Base-by-base conservation (phyloP, 2,888 invertebrate genomes). In the Caenorhabditis sp. region DNA sequence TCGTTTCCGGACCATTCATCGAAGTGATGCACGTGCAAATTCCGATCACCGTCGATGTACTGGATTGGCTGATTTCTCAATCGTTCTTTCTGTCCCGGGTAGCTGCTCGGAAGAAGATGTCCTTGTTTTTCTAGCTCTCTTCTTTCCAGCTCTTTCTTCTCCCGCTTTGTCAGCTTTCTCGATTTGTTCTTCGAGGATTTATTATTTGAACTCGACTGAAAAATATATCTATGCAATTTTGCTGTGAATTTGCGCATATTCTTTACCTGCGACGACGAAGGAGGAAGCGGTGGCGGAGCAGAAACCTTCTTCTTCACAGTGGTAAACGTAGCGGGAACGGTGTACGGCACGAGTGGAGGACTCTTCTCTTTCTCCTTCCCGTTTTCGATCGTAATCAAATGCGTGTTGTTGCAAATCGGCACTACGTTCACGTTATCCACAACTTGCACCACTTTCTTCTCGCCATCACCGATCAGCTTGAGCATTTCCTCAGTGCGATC, bases 81-180 rank as follows among this genome's bases (percentile, higher is more conserved):
- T 22, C 24, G 9, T 9, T 41, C 35, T 46, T 53, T 48, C 15
- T 37, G 56, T 8, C 58, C 53, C 3, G 55, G 53, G 39, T 48
- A 62, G 9, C 22, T 4, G n/a, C n/a, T n/a, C n/a, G n/a, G n/a
- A n/a, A n/a, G 43, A 45, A 20, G 22, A 22, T 3, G 22, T 22
- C 43, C 8, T 8, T 26, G 0, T 20, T 11, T 4, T 17, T 26
- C 22, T 43, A 39, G 15, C 35, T 58, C 56, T 5, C 37, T 17
- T 46, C 15, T 15, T 15, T 70, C 63, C 2, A 39, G 15, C 26
- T 43, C 70, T 26, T 63, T 52, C 11, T 35, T 62, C 48, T 68
- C 55, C 50, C 68, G 58, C 39, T 75, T 75, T 8, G 68, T 70
- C 37, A 63, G 30, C 46, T 70, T 62, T 11, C 70, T 75, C 20